Evolutionary conservation across 1,140 invertebrate species (phyloP), one percentile per base, ranked within the genome.

Genomic region (Aporrectodea caliginosa): DNA sequence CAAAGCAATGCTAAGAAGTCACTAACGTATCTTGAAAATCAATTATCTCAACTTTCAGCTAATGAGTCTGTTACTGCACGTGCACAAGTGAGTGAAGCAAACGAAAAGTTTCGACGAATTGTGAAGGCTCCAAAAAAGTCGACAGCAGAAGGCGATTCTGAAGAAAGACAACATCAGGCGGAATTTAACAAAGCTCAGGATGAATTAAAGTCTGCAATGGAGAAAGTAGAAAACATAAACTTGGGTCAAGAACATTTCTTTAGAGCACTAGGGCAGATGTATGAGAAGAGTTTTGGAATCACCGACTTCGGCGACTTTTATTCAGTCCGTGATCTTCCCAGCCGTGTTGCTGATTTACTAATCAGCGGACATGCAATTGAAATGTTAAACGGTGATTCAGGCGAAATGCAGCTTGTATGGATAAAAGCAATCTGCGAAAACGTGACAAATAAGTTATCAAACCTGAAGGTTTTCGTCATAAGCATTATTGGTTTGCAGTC

Each of bases 401-500:
- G 14, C 43, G 35, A 30, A 27, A 35, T 77, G 27, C 75, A 31
- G 14, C 1, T 58, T 35, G 22, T 29, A 12, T 72, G 70, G 70
- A 32, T 72, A 12, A 6, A 72, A 32, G 70, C 70, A 29, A 32
- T 72, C 6, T 72, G 2, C 27, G 31, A 72, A 27, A 72, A 32
- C 27, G 70, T 72, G 6, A 72, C n/a, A 2, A 2, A 72, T 12
- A 27, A 14, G 27, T 29, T 72, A 27, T 29, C 70, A 72, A 32
- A 6, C 27, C n/a, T 29, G 6, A 72, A 72, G 27, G 58, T 75
- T 16, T 75, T 43, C 73, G 72, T 79, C 2, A 43, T 79, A 1
- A 68, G 29, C n/a, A 72, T 79, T 1, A 75, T 79, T 74, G 78
- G 78, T 34, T 58, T 75, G 14, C 79, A 80, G 68, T 71, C 68